These are phyloP conservation scores for Diadema setosum DNA, from an alignment of 35 echinoderm and acorn worm species.

Conservation along the genomic window DNA sequence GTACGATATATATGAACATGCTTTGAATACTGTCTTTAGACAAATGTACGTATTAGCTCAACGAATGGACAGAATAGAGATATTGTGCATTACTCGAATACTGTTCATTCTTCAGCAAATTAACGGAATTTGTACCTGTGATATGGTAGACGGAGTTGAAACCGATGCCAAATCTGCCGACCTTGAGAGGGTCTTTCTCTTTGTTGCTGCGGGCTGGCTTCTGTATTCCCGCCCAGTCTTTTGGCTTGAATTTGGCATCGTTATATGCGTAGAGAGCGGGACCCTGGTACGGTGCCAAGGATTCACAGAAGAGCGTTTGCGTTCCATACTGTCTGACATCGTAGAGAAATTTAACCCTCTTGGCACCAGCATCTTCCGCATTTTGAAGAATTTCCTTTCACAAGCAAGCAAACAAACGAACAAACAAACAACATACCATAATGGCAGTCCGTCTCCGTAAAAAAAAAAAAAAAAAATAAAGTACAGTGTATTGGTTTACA, in stretches of 20 bases:
- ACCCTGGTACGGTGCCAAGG: conserved; percentile 13
- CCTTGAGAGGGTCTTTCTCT: conserved; percentile 43
- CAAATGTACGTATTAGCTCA: not conserved
- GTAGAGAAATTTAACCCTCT: conserved; percentile 23
- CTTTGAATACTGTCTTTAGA: too few relatives aligned
- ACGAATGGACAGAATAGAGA: not conserved
- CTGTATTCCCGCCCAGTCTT: conserved; percentile 75
- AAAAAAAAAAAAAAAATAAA: too few relatives aligned
- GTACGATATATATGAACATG: not conserved
- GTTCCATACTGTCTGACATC: not conserved
- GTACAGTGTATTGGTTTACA: too few relatives aligned
- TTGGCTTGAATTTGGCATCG: conserved; percentile 40
- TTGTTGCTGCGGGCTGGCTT: conserved; percentile 49
- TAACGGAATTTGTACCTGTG: too few relatives aligned
- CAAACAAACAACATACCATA: too few relatives aligned
- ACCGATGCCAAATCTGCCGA: conserved; percentile 77
- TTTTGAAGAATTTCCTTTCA: conserved; percentile 57
- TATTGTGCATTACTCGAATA: not conserved
- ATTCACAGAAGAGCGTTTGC: not conserved
- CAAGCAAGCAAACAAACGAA: too few relatives aligned
- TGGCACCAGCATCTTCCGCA: conserved; percentile 50
- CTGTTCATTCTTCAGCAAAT: not conserved
- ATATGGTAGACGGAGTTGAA: conserved; percentile 80
- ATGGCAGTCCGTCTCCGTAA: too few relatives aligned
- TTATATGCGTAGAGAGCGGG: conserved; percentile 73